Percentiles rank a stretch among this genome's conserved stretches.
phyloP scores from a whole-genome alignment of 2,797 vertebrate genomes.

The Cebuella pygmaea region DNA sequence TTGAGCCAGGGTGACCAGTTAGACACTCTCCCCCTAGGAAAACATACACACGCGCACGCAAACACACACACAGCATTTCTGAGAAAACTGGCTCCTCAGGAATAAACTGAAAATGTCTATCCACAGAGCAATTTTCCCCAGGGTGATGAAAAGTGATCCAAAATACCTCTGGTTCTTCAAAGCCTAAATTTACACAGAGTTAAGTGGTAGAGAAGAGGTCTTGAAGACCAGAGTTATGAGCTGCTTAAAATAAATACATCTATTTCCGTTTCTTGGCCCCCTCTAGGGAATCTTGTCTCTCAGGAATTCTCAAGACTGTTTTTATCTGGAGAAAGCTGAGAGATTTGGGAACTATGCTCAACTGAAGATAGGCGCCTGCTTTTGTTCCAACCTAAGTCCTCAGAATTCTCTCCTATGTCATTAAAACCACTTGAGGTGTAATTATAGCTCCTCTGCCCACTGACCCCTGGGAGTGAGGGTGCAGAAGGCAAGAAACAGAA shows the following conservation, averaged over 20 bases:
- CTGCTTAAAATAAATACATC: slow-evolving; percentile 78
- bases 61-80: background rate
- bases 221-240: slow-evolving; percentile 49
- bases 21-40: background rate
- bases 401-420: slow-evolving; percentile 67
- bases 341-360: slow-evolving; percentile 73
- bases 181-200: slow-evolving; percentile 45
- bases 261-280: slow-evolving; percentile 75
- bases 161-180: slow-evolving; percentile 38
- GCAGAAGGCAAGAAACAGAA: background rate
- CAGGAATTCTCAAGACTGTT: slow-evolving; percentile 70
- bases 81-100: background rate
- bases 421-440: slow-evolving; percentile 71
- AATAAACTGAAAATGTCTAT: background rate
- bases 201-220: slow-evolving; percentile 45
- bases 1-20: background rate
- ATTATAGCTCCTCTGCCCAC: slow-evolving; percentile 71
- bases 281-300: slow-evolving; percentile 65
- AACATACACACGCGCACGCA: background rate
- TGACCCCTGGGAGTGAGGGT: slow-evolving; percentile 52
- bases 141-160: slow-evolving; percentile 50
- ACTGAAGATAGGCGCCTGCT: slow-evolving; percentile 42
- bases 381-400: slow-evolving; percentile 46
- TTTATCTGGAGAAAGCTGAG: slow-evolving; percentile 59
- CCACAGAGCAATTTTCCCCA: background rate